phyloP scores from a whole-genome alignment of 2,113 vertebrate species.

The Lepus americanus region DNA sequence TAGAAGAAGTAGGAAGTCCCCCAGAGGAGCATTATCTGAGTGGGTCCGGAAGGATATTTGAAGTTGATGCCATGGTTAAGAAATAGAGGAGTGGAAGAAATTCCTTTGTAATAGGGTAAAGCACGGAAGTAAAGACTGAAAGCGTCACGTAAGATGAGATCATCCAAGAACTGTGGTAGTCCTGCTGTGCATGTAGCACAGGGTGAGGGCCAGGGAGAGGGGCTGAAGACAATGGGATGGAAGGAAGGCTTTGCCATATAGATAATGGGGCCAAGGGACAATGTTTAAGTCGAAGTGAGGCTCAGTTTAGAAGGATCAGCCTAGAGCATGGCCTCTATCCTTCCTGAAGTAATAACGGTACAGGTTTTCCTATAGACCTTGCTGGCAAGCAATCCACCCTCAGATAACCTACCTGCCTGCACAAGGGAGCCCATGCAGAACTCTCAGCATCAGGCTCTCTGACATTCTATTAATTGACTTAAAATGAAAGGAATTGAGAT shows the following conservation, averaged over 20 bases:
- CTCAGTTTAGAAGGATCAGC: neutral
- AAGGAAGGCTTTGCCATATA: neutral
- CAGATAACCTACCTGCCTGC: rapidly evolving
- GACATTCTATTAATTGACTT: neutral
- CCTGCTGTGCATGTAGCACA: neutral
- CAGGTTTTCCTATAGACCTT: neutral
- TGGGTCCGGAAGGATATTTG: neutral
- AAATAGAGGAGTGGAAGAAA: neutral
- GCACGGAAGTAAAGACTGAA: neutral
- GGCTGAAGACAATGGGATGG: too few species aligned
- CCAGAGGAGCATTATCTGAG: neutral
- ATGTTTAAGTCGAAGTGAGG: neutral
- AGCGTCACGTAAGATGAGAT: neutral
- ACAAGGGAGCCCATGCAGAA: neutral
- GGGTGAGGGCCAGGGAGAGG: neutral
- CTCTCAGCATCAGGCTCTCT: neutral
- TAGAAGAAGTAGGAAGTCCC: neutral
- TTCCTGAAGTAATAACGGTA: neutral
- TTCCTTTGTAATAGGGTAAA: neutral
- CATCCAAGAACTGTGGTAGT: neutral
- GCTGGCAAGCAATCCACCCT: neutral
- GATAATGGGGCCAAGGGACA: neutral
- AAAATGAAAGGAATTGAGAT: neutral
- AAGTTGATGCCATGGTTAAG: neutral
- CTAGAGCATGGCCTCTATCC: neutral